Conservation (phyloP, 2,888 invertebrate genomes). For the Eupithecia dodoneata region DNA sequence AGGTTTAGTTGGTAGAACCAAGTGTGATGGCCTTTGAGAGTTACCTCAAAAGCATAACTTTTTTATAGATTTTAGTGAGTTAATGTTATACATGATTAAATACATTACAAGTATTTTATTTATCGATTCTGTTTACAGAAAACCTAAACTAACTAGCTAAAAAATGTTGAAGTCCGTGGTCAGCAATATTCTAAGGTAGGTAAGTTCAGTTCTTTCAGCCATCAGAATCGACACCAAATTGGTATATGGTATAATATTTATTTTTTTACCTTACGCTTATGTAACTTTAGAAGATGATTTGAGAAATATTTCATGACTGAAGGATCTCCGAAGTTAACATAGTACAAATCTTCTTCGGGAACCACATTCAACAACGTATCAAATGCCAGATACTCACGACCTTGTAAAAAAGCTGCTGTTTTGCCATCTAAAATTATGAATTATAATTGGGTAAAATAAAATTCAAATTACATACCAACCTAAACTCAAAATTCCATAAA, state of each 20-base stretch:
- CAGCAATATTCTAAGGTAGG: too few relatives aligned
- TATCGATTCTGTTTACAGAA: too few relatives aligned
- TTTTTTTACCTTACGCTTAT: constrained; percentile 64
- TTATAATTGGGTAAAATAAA: not conserved
- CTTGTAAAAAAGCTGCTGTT: constrained; percentile 74
- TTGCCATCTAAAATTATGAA: constrained; percentile 68
- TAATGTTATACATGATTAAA: too few relatives aligned
- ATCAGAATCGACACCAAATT: too few relatives aligned
- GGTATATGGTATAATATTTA: not conserved
- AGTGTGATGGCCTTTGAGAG: too few relatives aligned
- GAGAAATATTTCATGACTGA: constrained; percentile 72
- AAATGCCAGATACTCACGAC: constrained; percentile 72
- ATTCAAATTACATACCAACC: not conserved
- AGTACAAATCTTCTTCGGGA: constrained; percentile 78
- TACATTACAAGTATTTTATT: too few relatives aligned
- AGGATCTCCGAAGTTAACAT: constrained; percentile 73
- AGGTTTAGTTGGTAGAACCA: too few relatives aligned
- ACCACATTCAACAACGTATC: constrained; percentile 66
- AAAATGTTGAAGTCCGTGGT: too few relatives aligned
- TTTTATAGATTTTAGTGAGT: too few relatives aligned
- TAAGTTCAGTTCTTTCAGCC: too few relatives aligned
- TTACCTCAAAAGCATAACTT: too few relatives aligned
- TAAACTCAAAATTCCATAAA: not conserved
- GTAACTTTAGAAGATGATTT: constrained; percentile 54
- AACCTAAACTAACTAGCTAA: too few relatives aligned